Evolutionary conservation across 2,888 invertebrate genomes (phyloP).

Genomic region (Branchinecta sandiegonensis): DNA sequence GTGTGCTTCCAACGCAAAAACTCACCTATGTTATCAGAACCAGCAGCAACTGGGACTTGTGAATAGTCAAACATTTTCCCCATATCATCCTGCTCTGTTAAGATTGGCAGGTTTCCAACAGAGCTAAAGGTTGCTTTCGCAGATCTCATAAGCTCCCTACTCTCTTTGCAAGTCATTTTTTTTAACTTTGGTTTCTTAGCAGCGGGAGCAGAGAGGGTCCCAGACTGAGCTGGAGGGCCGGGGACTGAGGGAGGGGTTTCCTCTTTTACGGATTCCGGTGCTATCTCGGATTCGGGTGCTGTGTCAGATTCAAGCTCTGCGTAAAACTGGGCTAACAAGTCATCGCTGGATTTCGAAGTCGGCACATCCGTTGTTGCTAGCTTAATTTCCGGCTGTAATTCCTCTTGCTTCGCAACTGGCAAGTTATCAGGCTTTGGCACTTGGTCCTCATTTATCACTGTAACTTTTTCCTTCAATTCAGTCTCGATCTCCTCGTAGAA

Average conservation of each 20-base stretch:
- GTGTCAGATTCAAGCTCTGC: neutral
- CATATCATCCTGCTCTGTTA: neutral
- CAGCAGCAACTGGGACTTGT: neutral
- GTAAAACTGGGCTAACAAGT: neutral
- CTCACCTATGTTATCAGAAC: too few species aligned
- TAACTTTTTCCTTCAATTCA: neutral
- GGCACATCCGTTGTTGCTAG: neutral
- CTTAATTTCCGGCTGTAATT: too few species aligned
- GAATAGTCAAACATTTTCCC: neutral
- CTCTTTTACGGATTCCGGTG: neutral
- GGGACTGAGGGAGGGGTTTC: neutral
- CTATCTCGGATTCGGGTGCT: neutral
- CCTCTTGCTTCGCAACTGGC: too few species aligned
- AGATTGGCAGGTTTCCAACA: neutral
- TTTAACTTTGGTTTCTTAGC: neutral
- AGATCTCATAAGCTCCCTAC: conserved; percentile 1
- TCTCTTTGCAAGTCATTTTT: neutral
- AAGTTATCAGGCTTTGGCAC: neutral
- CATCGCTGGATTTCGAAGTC: neutral
- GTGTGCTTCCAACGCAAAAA: too few species aligned
- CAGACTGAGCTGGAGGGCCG: neutral
- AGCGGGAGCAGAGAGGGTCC: neutral
- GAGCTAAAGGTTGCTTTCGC: neutral
- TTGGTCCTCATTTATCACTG: neutral
- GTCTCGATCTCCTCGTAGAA: neutral